Conservation (phyloP, 2,113 vertebrate species). For the western clawed frog (Xenopus tropicalis) region DNA sequence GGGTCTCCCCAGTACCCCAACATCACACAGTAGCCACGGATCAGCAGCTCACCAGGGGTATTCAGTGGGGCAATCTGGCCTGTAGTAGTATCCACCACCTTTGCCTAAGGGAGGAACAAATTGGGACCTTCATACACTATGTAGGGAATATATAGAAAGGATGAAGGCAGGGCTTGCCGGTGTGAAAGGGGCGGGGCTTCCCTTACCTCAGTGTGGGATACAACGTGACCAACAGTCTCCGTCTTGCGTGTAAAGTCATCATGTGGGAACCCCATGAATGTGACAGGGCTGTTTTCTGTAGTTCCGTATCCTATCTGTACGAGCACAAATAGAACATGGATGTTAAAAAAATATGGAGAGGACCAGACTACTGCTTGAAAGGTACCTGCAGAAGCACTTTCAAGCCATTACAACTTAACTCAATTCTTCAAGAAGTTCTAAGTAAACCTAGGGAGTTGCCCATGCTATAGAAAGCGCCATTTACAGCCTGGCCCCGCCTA, state of each 20-base stretch:
- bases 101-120: conserved; percentile 69
- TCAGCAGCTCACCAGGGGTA: conserved; percentile 73
- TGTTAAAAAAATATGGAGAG: background rate
- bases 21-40: conserved; percentile 91
- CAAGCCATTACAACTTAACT: background rate
- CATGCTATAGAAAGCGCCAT: too few relatives aligned
- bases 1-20: conserved; percentile 83
- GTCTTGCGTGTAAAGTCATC: conserved; percentile 70
- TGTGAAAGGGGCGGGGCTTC: background rate
- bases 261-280: conserved; percentile 69
- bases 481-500: too few relatives aligned
- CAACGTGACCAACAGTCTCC: conserved; percentile 72
- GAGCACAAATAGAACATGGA: conserved; percentile 23
- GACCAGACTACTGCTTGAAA: background rate
- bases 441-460: too few relatives aligned
- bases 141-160: background rate
- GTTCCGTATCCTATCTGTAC: conserved; percentile 85
- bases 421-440: too few relatives aligned
- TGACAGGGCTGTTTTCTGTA: conserved; percentile 93
- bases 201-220: conserved; percentile 83
- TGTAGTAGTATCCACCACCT: conserved; percentile 70
- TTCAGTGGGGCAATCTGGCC: conserved; percentile 66
- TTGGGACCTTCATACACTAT: background rate
- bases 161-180: background rate
- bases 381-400: background rate